Base-by-base conservation (phyloP, 1,140 invertebrate species). In the Xylocopa sonorina region DNA sequence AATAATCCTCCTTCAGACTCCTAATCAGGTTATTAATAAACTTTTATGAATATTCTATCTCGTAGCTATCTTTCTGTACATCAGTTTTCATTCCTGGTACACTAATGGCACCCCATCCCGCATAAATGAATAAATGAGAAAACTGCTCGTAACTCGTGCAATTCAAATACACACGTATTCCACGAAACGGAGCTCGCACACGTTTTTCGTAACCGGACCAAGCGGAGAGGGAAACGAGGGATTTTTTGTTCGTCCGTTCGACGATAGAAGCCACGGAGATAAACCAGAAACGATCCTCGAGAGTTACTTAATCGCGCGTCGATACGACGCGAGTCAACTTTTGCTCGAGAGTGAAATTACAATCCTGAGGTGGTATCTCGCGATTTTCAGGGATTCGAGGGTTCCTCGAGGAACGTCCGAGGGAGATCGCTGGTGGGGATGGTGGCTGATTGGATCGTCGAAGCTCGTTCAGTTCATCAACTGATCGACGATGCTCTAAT, bases 381-480 rank as follows among this genome's bases (percentile, higher is more conserved):
- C 18, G 55, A 48, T 51, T 55, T 73, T 80, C 64, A 72, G 21
- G 55, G 58, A 78, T 43, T 58, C 82, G 43, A 71, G 48, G 38
- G 24, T 58, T 75, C 60, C 66, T 83, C 79, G 75, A 66, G n/a
- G 41, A 48, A 62, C 51, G 53, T 9, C 29, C 67, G 55, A 76
- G 81, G 63, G 64, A 62, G 34, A 18, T 51, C 16, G 14, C 6
- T 18, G 18, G 46, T 32, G 29, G 74, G 6, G 29, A 29, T 48
- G 3, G 32, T 53, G 24, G 27, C n/a, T 24, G 64, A 34, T 55
- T 41, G n/a, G n/a, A n/a, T n/a, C n/a, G n/a, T n/a, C n/a, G n/a
- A n/a, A n/a, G n/a, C n/a, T n/a, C n/a, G 82, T 73, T 83, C 75
- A 80, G 67, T 83, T 80, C 67, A 80, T 83, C 62, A 60, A 68